Conservation (phyloP, 2,797 vertebrate species). For the Masticophis lateralis region DNA sequence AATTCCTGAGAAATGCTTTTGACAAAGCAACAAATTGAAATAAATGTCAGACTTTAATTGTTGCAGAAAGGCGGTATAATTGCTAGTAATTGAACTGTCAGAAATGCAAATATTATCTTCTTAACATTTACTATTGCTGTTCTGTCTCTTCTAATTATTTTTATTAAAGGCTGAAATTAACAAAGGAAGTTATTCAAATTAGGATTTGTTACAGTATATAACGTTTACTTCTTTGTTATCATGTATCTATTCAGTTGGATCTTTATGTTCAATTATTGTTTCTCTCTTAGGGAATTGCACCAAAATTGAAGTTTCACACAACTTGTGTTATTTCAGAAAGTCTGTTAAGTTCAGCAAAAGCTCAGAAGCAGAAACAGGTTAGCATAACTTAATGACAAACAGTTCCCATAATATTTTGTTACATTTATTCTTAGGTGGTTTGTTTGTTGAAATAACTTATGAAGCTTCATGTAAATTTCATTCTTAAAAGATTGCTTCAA, state of each 20-base stretch:
- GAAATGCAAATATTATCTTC: constrained; percentile 72
- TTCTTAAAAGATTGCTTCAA: constrained; percentile 51
- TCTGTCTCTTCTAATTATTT: constrained; percentile 74
- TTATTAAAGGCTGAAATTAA: constrained; percentile 70
- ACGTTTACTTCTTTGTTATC: too few relatives aligned
- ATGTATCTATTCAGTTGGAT: too few relatives aligned
- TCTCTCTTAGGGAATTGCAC: constrained; percentile 88
- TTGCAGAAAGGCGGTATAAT: constrained; percentile 68
- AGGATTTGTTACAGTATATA: too few relatives aligned
- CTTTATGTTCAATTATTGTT: constrained; percentile 66
- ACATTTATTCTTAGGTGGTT: constrained; percentile 39
- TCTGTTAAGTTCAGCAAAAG: constrained; percentile 71
- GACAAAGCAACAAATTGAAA: constrained; percentile 59
- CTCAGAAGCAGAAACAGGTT: constrained; percentile 74
- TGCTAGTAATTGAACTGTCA: constrained; percentile 71
- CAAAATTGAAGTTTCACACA: constrained; percentile 89
- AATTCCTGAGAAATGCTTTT: constrained; percentile 62
- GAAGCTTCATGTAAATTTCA: constrained; percentile 56
- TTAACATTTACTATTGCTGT: constrained; percentile 70
- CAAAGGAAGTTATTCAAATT: constrained; percentile 9
- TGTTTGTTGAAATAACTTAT: constrained; percentile 45
- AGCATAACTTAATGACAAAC: constrained; percentile 62
- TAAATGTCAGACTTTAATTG: constrained; percentile 68
- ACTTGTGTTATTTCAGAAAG: constrained; percentile 88
- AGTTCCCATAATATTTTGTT: constrained; percentile 34